Evolutionary conservation across 2,888 invertebrate genomes (phyloP), one percentile per base, ranked within the genome.

Genomic region (Cantharis nigra): DNA sequence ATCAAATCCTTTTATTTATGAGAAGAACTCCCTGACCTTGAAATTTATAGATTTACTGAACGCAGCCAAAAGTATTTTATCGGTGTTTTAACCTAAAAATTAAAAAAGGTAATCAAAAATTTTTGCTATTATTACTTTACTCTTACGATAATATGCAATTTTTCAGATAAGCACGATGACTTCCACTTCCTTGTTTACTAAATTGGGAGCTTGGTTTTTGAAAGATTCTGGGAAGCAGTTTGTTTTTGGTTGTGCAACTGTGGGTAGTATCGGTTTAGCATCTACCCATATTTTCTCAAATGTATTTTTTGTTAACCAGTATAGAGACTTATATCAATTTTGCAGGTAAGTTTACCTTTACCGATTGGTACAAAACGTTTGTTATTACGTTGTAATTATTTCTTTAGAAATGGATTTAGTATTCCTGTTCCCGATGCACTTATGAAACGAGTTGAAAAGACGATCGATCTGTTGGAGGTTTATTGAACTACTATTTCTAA

Each of bases 251-350:
- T 81, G 89, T 3, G 88, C 91, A 9, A 89, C 90, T 13, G 85
- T 88, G 18, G 86, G 89, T 11, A 88, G 90, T 13, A 81, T 90
- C n/a, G 88, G 89, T 2, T 82, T 88, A 10, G 85, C 88, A 73
- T 71, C 84, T 9, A 89, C 88, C 5, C 91, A 91, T 85, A 91
- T 90, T 85, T 79, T 91, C 63, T 93, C 94, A 0, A 90, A 95
- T 77, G 93, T 93, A 0, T 85, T 93, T 79, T 88, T 92, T 0
- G 81, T 94, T 2, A 86, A 91, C 3, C 89, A 92, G 84, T 94
- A 93, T 83, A 91, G 90, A 84, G 90, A 92, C 33, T 88, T 93
- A 79, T 90, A 93, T 7, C 92, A 92, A 78, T 90, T 92, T 82
- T 94, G 94, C 86, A 91, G 90, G 94, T 93, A 88, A 86, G 14